Evolutionary conservation across 1,140 invertebrate species (phyloP).

Genomic region (Popillia japonica): DNA sequence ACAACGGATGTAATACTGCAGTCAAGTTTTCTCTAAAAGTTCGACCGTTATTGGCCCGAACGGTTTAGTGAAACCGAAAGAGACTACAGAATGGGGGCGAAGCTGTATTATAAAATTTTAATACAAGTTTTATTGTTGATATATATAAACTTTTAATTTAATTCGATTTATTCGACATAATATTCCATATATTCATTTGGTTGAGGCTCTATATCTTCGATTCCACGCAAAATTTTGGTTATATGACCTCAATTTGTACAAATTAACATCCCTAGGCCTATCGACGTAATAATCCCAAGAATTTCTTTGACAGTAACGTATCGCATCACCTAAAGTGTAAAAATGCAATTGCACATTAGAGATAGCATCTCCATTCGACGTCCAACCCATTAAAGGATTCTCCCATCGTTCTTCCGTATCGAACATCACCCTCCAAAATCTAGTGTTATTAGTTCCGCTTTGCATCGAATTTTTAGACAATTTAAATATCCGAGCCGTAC

Average conservation of each 20-base stretch:
- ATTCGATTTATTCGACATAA: not conserved
- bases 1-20: no score
- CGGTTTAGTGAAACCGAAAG: no score
- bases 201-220: not conserved
- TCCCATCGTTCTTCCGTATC: not conserved
- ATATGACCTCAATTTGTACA: not conserved
- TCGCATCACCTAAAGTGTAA: not conserved
- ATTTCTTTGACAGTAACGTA: slow-evolving; percentile 6
- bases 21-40: no score
- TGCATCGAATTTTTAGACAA: slow-evolving; percentile 22
- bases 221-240: slow-evolving; percentile 22
- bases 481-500: slow-evolving; percentile 24
- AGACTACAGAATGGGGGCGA: no score
- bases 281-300: slow-evolving; percentile 32
- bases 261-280: not conserved
- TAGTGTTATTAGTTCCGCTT: not conserved
- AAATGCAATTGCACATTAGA: slow-evolving; percentile 33
- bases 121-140: no score
- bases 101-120: no score
- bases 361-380: not conserved
- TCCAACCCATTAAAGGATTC: slow-evolving; percentile 24
- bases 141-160: no score
- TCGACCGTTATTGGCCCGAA: no score
- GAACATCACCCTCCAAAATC: slow-evolving; percentile 12
- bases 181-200: not conserved